phyloP scores from a whole-genome alignment of 2,113 vertebrate species.

The Cryptomyrus ogoouensis region DNA sequence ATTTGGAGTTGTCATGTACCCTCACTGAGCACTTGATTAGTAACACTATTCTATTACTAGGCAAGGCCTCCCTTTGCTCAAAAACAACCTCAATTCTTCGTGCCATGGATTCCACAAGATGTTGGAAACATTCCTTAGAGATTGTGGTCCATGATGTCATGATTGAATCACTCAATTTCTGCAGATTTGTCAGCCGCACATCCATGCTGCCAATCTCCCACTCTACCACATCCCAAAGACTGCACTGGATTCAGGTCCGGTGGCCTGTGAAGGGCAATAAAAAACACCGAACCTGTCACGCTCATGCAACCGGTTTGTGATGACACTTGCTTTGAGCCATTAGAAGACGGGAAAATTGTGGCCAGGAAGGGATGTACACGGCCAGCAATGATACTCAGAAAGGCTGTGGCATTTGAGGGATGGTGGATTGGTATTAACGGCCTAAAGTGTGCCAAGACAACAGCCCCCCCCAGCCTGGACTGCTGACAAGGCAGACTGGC shows the following conservation, averaged over 20 bases:
- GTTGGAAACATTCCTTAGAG: background rate
- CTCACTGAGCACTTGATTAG: background rate
- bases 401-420: background rate
- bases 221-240: background rate
- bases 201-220: background rate
- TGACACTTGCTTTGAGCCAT: background rate
- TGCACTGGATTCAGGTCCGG: background rate
- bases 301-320: background rate
- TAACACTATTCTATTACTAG: background rate
- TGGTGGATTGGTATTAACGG: background rate
- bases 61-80: background rate
- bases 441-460: background rate
- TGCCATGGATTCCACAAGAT: background rate
- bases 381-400: background rate
- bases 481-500: background rate
- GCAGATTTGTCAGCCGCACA: background rate
- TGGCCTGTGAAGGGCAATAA: background rate
- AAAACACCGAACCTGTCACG: background rate
- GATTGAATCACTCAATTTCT: background rate
- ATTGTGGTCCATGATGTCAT: background rate
- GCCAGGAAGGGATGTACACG: too few species aligned
- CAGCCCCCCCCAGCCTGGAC: background rate
- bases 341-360: background rate
- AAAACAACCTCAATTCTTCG: background rate
- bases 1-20: background rate